phyloP scores from a whole-genome alignment of 2,888 invertebrate species.

The Nomada fabriciana region DNA sequence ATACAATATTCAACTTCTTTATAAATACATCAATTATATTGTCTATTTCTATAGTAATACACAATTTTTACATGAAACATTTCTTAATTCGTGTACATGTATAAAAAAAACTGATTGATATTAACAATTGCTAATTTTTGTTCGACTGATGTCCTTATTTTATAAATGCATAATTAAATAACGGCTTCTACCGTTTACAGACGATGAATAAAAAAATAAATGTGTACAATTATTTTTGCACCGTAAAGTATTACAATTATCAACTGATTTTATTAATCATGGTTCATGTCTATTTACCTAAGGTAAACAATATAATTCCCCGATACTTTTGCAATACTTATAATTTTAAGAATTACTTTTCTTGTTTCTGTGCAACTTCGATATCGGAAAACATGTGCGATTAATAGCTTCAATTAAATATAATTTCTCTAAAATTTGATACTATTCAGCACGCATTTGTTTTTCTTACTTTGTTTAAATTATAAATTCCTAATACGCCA shows the following conservation, averaged over 20 bases:
- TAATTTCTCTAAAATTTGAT: neutral
- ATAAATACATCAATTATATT: neutral
- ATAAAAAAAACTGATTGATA: neutral
- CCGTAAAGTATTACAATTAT: neutral
- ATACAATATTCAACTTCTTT: neutral
- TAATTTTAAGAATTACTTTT: neutral
- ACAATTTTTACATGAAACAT: neutral
- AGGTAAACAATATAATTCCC: slow-evolving; percentile 9
- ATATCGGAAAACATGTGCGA: slow-evolving; percentile 46
- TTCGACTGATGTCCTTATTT: neutral
- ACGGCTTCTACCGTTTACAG: neutral
- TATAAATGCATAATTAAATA: slow-evolving; percentile 20
- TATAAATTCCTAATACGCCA: too few relatives aligned
- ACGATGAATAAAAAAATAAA: slow-evolving; percentile 13
- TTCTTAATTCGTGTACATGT: neutral
- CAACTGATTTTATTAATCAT: neutral
- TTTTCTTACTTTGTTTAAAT: too few relatives aligned
- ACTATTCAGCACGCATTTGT: too few relatives aligned
- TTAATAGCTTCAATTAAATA: slow-evolving; percentile 4
- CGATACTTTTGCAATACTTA: neutral
- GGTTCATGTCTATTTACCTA: slow-evolving; percentile 1
- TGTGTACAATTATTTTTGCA: neutral
- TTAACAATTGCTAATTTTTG: neutral
- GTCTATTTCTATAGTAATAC: neutral
- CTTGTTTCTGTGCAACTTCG: slow-evolving; percentile 17